Percentiles rank a stretch among this genome's conserved stretches.
Evolutionary conservation across 2,888 invertebrate species (phyloP).

Genomic region (Acanthosepion lycidas): DNA sequence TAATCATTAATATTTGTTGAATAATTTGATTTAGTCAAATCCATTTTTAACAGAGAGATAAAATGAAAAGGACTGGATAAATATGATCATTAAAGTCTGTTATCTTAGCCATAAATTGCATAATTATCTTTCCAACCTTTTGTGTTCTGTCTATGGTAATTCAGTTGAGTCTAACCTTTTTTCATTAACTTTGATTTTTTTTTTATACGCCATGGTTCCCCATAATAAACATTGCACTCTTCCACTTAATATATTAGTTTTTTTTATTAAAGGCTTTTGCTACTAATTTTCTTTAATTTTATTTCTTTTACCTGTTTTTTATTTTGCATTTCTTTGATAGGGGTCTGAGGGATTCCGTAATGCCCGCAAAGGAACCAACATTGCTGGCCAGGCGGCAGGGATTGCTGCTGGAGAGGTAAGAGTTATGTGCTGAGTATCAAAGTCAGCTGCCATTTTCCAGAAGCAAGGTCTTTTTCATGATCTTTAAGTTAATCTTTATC

Average conservation of each 20-base stretch:
- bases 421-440: slow-evolving; percentile 33
- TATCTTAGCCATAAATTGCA: too few relatives aligned
- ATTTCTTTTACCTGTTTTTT: background rate
- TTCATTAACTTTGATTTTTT: too few relatives aligned
- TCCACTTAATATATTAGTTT: background rate
- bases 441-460: background rate
- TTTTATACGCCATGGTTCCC: background rate
- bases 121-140: too few relatives aligned
- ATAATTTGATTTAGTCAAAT: too few relatives aligned
- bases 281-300: background rate
- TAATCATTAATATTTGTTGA: too few relatives aligned
- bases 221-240: background rate
- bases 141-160: too few relatives aligned
- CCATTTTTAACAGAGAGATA: too few relatives aligned
- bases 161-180: too few relatives aligned
- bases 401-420: slow-evolving; percentile 75
- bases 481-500: too few relatives aligned
- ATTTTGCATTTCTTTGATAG: background rate
- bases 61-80: too few relatives aligned
- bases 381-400: slow-evolving; percentile 96
- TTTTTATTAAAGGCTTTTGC: background rate
- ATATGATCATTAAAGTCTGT: too few relatives aligned
- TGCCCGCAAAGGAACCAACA: slow-evolving; percentile 94
- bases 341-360: slow-evolving; percentile 96
- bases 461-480: too few relatives aligned